phyloP scores from a whole-genome alignment of 2,888 invertebrate species.

The Synergus japonicus region DNA sequence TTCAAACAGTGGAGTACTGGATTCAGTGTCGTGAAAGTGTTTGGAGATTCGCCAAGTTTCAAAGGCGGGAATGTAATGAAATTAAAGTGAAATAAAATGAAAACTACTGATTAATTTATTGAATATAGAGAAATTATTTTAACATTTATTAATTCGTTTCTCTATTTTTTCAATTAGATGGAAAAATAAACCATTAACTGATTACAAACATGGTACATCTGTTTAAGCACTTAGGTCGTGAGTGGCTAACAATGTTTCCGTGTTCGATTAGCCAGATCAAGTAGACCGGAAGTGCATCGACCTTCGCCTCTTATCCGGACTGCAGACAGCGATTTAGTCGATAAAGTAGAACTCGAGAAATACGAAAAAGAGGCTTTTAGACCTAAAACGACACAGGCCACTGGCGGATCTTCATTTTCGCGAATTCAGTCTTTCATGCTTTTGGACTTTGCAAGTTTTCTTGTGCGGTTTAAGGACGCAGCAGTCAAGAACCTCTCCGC shows the following conservation, averaged over 20 bases:
- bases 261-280: neutral
- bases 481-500: slow-evolving; percentile 68
- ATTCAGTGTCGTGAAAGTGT: slow-evolving; percentile 10
- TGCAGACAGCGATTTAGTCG: neutral
- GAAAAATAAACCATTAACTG: neutral
- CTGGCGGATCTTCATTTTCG: slow-evolving; percentile 67
- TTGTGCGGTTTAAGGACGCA: slow-evolving; percentile 68
- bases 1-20: neutral
- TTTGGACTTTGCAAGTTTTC: slow-evolving; percentile 68
- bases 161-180: neutral
- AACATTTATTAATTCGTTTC: too few relatives aligned
- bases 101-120: neutral
- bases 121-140: neutral
- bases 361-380: slow-evolving; percentile 42
- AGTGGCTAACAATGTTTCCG: slow-evolving; percentile 21
- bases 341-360: slow-evolving; percentile 11
- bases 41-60: slow-evolving; percentile 33
- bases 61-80: neutral
- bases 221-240: neutral
- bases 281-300: neutral
- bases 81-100: slow-evolving; percentile 18
- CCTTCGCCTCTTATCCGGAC: neutral
- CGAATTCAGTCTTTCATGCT: slow-evolving; percentile 65
- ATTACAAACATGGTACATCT: neutral
- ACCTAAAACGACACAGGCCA: slow-evolving; percentile 48